A percentile compares a stretch with the other conserved stretches of the same genome.
These are phyloP conservation scores for Campoplex capitator DNA, from an alignment of 2,888 invertebrate genomes.

Conservation along the genomic window DNA sequence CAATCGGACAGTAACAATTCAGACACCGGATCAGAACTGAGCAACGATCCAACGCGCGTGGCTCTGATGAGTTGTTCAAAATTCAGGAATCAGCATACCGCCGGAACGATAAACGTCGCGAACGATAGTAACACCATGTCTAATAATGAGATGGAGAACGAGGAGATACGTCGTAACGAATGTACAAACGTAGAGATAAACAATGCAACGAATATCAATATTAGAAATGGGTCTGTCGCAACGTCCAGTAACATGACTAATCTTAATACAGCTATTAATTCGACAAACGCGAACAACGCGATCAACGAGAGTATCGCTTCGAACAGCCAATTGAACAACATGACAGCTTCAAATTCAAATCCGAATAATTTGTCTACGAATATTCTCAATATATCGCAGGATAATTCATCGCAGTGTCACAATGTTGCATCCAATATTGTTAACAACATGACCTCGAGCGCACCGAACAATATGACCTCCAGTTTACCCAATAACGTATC, in stretches of 20 bases:
- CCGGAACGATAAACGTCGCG: slow-evolving; percentile 58
- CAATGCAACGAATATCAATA: slow-evolving; percentile 84
- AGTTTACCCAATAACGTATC: slow-evolving; percentile 61
- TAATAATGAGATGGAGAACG: slow-evolving; percentile 74
- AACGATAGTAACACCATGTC: slow-evolving; percentile 72
- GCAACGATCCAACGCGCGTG: slow-evolving; percentile 70
- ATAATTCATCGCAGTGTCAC: slow-evolving; percentile 72
- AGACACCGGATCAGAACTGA: slow-evolving; percentile 76
- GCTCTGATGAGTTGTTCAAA: slow-evolving; percentile 53
- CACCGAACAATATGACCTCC: slow-evolving; percentile 71
- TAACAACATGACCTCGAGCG: slow-evolving; percentile 71
- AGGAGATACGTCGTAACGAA: slow-evolving; percentile 75
- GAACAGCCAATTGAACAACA: slow-evolving; percentile 78
- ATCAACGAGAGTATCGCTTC: slow-evolving; percentile 83
- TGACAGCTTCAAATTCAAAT: slow-evolving; percentile 70
- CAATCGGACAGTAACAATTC: slow-evolving; percentile 78
- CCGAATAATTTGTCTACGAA: slow-evolving; percentile 73
- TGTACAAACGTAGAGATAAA: slow-evolving; percentile 84
- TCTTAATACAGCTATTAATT: slow-evolving; percentile 80
- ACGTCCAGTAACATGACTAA: slow-evolving; percentile 80
- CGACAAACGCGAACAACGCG: slow-evolving; percentile 82
- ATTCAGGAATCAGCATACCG: slow-evolving; percentile 51
- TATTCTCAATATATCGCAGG: slow-evolving; percentile 72
- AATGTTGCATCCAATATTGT: slow-evolving; percentile 67
- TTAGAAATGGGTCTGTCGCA: slow-evolving; percentile 79